Evolutionary conservation across 2,113 vertebrate genomes (phyloP).

Genomic region (Coregonus clupeaformis): DNA sequence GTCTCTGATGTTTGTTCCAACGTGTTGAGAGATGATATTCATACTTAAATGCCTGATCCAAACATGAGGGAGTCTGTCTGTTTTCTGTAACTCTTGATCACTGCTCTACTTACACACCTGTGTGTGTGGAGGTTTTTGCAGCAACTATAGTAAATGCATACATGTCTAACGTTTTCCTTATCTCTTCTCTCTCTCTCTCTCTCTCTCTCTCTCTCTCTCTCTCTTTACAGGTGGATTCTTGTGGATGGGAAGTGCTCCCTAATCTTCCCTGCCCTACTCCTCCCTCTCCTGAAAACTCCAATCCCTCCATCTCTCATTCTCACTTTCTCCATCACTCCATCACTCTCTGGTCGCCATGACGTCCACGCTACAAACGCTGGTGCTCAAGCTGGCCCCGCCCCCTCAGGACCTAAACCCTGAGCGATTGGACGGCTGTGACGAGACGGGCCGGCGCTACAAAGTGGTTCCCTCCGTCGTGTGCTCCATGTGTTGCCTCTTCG

Average conservation of each 20-base stretch:
- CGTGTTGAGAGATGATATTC: no score
- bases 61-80: no score
- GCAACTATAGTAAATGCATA: no score
- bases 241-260: constrained; percentile 56
- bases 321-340: constrained; percentile 7
- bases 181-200: background rate
- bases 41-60: no score
- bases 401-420: constrained; percentile 73
- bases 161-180: background rate
- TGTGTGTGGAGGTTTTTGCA: no score
- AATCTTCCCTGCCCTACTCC: constrained; percentile 39
- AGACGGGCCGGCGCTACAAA: constrained; percentile 80
- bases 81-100: no score
- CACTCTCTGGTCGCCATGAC: constrained; percentile 77
- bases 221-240: constrained; percentile 56
- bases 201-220: background rate
- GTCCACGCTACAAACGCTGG: constrained; percentile 83
- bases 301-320: constrained; percentile 33
- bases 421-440: constrained; percentile 79
- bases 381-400: constrained; percentile 80
- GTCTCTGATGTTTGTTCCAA: no score
- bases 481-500: constrained; percentile 97
- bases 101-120: no score
- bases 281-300: constrained; percentile 4
- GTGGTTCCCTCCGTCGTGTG: constrained; percentile 94